Percentiles rank a stretch among this genome's conserved stretches.
phyloP scores from a whole-genome alignment of 2,888 invertebrate species.

The Plagodis dolabraria region DNA sequence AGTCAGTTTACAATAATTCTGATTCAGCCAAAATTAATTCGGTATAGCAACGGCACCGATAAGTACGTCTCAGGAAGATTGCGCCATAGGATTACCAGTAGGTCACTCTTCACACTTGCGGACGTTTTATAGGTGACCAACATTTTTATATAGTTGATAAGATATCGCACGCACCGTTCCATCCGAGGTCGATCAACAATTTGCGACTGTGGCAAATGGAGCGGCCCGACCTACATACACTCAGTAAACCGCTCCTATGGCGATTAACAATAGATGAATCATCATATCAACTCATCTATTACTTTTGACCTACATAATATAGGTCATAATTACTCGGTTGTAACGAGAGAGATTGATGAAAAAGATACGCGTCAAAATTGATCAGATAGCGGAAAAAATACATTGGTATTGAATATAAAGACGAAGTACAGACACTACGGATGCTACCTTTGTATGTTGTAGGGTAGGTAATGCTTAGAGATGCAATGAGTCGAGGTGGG shows the following conservation, averaged over 20 bases:
- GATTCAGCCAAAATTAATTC: constrained; percentile 7
- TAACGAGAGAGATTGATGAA: constrained; percentile 33
- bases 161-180: constrained; percentile 70
- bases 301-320: constrained; percentile 56
- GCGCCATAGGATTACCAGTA: constrained; percentile 37
- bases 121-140: constrained; percentile 46
- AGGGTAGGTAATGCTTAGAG: background rate
- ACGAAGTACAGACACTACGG: background rate
- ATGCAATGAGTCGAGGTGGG: constrained; percentile 39
- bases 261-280: constrained; percentile 76
- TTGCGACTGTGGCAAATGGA: constrained; percentile 79
- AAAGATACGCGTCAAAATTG: constrained; percentile 25
- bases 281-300: constrained; percentile 65
- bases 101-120: constrained; percentile 27
- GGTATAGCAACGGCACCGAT: constrained; percentile 30
- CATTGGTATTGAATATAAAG: constrained; percentile 24
- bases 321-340: constrained; percentile 43
- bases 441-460: constrained; percentile 10
- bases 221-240: constrained; percentile 80
- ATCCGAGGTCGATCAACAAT: constrained; percentile 80
- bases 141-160: constrained; percentile 63
- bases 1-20: background rate
- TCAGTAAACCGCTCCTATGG: constrained; percentile 74
- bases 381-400: constrained; percentile 34
- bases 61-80: constrained; percentile 35